Evolutionary conservation across 2,888 invertebrate genomes (phyloP), one percentile per base, ranked within the genome.

Genomic region (Epirrhoe tristata): DNA sequence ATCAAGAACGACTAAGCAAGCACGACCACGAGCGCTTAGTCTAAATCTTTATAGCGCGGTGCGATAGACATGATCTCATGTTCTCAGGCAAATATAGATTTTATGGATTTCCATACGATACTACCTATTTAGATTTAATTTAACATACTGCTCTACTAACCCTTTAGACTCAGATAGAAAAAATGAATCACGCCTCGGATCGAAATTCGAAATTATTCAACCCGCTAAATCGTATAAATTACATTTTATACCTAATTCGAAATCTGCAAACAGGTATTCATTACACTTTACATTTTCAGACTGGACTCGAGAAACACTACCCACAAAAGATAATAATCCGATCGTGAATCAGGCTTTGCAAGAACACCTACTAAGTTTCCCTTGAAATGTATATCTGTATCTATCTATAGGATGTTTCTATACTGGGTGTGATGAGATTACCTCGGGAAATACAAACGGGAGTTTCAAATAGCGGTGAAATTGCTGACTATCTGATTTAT

Each of bases 351-450:
- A 54, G 58, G 24, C 17, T 53, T 57, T 24, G 46, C 7, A 46
- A 24, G 64, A 58, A 58, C 64, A 58, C 64, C 64, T 64, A 64
- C 64, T 31, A 36, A 36, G 58, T 64, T 58, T 54, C 36, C 57
- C 46, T 34, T 43, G 52, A 53, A 60, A 51, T 16, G 52, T 36
- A 17, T 58, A 52, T 14, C 16, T 36, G n/a, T 58, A 58, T 6
- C 12, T 50, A 50, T 6, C 16, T 58, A 39, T 39, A 34, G n/a
- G 34, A 34, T 32, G 16, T 12, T 52, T 10, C 32, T 32, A 43
- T 50, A 55, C 14, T 48, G 48, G 39, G 48, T 14, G 48, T 48
- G 16, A 16, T 16, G 7, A 12, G 39, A 43, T 43, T 43, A 43
- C 12, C 10, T 12, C 3, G 1, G 12, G 39, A 43, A 12, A 43